Evolutionary conservation across 1,140 invertebrate genomes (phyloP).

Genomic region (Drosophila suzukii): DNA sequence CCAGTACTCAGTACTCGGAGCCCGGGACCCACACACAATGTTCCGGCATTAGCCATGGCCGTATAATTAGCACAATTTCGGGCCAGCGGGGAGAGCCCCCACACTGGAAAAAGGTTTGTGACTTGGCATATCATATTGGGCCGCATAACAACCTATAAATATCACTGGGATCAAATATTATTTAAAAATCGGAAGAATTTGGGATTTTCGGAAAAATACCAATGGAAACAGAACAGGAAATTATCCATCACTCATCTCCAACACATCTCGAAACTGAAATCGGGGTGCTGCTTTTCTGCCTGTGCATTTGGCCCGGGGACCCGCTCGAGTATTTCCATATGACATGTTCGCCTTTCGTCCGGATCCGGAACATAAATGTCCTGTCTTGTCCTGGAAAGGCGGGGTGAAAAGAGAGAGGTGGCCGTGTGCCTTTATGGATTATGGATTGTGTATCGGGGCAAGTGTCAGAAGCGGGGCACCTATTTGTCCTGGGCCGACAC

Average conservation of each 20-base stretch:
- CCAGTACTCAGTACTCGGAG: background rate
- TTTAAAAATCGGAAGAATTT: no score
- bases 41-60: conserved; percentile 17
- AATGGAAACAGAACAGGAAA: no score
- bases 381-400: conserved; percentile 10
- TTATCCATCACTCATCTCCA: background rate
- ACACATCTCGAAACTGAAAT: background rate
- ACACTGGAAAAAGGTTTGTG: background rate
- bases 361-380: conserved; percentile 10
- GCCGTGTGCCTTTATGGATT: conserved; percentile 24
- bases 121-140: no score
- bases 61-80: conserved; percentile 43
- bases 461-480: conserved; percentile 4
- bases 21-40: background rate
- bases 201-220: no score
- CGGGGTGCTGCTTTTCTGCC: background rate
- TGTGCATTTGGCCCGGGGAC: background rate
- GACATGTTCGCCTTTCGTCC: conserved; percentile 18
- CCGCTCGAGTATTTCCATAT: conserved; percentile 8
- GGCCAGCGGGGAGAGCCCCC: background rate
- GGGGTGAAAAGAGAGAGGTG: background rate
- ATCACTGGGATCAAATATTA: no score
- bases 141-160: no score
- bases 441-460: conserved; percentile 16
- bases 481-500: conserved; percentile 3